These are phyloP conservation scores for Ictidomys tridecemlineatus DNA, from an alignment of 2,113 vertebrate genomes.

Conservation along the genomic window DNA sequence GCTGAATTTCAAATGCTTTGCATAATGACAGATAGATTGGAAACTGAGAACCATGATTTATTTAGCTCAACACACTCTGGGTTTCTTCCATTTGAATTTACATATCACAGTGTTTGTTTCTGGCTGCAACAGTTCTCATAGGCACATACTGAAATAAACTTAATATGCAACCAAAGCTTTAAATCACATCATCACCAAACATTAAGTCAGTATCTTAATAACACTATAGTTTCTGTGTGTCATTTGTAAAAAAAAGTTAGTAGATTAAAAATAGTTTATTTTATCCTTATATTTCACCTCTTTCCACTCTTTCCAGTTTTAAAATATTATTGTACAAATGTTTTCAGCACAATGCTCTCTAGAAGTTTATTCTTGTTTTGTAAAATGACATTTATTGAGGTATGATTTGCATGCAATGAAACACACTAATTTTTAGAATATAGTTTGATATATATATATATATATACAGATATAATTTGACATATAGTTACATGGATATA, in stretches of 20 bases:
- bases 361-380: conserved; percentile 30
- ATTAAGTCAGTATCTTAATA: conserved; percentile 30
- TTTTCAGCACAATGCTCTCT: background rate
- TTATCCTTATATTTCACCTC: background rate
- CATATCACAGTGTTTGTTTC: background rate
- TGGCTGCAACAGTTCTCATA: background rate
- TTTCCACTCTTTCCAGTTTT: background rate
- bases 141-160: conserved; percentile 11
- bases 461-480: background rate
- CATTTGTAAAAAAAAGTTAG: background rate
- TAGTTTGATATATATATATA: background rate
- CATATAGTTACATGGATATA: too few relatives aligned
- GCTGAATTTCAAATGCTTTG: background rate
- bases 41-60: background rate
- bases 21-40: background rate
- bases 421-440: background rate
- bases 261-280: background rate
- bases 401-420: background rate
- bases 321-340: background rate
- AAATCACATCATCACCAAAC: conserved; percentile 5
- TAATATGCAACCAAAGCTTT: conserved; percentile 13
- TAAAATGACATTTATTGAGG: background rate
- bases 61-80: conserved; percentile 28
- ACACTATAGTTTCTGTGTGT: background rate
- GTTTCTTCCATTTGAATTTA: conserved; percentile 53